Evolutionary conservation across 2,113 vertebrate species (phyloP).

Genomic region (Atherinomorus stipes): DNA sequence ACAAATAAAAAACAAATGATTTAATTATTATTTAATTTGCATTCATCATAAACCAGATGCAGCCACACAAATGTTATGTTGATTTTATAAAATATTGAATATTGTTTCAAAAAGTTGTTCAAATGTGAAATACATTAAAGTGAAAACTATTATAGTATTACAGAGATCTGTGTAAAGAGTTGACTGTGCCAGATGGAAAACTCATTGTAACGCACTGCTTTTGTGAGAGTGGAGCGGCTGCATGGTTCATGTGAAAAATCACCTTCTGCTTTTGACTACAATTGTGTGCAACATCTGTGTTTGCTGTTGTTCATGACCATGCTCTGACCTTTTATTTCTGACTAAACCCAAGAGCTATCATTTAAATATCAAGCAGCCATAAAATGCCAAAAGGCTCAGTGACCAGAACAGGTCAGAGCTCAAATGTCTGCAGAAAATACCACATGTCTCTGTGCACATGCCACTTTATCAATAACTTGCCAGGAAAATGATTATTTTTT

Average conservation of each 20-base stretch:
- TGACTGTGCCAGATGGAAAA: neutral
- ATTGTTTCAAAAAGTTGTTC: no score
- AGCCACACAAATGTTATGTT: no score
- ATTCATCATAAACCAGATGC: no score
- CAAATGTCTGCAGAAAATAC: constrained; percentile 27
- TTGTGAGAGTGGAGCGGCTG: neutral
- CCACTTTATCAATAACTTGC: constrained; percentile 11
- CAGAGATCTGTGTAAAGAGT: neutral
- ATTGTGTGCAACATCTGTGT: neutral
- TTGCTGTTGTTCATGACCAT: neutral
- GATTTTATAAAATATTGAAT: no score
- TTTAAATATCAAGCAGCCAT: constrained; percentile 49
- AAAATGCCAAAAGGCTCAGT: constrained; percentile 38
- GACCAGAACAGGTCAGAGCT: constrained; percentile 26
- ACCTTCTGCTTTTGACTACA: neutral
- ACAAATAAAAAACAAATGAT: no score
- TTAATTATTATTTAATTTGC: no score
- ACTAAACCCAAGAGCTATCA: constrained; percentile 2
- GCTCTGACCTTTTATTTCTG: constrained; percentile 14
- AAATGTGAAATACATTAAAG: no score
- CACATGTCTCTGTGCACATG: neutral
- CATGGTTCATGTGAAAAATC: neutral
- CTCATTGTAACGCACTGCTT: neutral
- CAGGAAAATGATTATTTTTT: constrained; percentile 18
- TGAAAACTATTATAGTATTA: neutral